A percentile compares a stretch with the other conserved stretches of the same genome.
Evolutionary conservation across 2,888 invertebrate species (phyloP).

Genomic region (Listrodromus nycthemerus): DNA sequence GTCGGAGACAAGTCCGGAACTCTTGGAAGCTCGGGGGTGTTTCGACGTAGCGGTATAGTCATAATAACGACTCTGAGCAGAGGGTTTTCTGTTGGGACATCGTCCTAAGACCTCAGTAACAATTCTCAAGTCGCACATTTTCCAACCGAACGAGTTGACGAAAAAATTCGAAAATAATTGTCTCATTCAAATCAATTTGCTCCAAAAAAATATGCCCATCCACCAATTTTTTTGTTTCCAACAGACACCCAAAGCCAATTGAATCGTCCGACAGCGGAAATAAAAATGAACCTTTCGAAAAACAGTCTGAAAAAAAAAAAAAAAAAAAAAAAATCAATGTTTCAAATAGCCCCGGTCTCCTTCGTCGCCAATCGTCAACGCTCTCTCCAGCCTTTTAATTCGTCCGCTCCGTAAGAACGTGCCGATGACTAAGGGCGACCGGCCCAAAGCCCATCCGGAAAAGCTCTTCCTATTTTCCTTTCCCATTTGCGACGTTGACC

Average conservation of each 20-base stretch:
- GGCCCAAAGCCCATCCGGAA: constrained; percentile 48
- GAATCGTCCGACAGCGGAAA: not conserved
- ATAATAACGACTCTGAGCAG: not conserved
- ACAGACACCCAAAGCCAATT: not conserved
- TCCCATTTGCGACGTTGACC: constrained; percentile 71
- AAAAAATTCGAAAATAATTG: too few species aligned
- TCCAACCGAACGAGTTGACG: too few species aligned
- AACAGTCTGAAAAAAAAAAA: not conserved
- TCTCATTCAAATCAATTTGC: too few species aligned
- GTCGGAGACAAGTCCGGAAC: constrained; percentile 9
- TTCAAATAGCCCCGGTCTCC: not conserved
- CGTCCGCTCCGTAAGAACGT: not conserved
- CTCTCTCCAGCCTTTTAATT: not conserved
- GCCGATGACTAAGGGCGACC: constrained; percentile 1
- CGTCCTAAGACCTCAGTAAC: too few species aligned
- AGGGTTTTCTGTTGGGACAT: not conserved
- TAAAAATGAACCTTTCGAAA: not conserved
- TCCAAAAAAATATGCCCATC: too few species aligned
- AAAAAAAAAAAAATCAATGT: not conserved
- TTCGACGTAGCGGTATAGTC: not conserved
- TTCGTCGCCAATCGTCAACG: not conserved
- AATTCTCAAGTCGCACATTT: too few species aligned
- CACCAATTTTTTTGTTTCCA: too few species aligned
- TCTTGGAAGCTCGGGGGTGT: constrained; percentile 1
- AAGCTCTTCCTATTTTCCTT: constrained; percentile 68